phyloP scores from a whole-genome alignment of 2,797 vertebrate species.

The Myiotriccus ornatus region DNA sequence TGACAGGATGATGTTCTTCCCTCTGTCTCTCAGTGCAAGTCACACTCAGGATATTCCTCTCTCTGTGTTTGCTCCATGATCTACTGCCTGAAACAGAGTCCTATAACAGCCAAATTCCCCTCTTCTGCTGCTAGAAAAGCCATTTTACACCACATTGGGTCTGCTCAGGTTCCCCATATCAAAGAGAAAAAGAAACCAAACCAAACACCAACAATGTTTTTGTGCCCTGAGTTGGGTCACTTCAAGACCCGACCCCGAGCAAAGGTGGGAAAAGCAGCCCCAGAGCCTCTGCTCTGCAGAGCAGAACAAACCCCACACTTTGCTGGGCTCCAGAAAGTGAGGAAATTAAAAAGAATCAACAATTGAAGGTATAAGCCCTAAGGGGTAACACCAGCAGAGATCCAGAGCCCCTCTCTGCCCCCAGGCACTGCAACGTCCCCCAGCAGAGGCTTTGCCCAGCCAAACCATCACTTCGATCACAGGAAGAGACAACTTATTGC shows the following conservation, averaged over 20 bases:
- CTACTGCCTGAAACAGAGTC: not conserved
- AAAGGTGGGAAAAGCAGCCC: not conserved
- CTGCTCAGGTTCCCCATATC: not conserved
- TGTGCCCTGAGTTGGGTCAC: accelerated
- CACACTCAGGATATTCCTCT: not conserved
- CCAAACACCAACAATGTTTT: accelerated
- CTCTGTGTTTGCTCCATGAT: accelerated
- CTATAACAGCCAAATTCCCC: not conserved
- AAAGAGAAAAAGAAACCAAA: too few species aligned
- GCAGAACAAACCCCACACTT: accelerated
- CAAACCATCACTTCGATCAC: accelerated
- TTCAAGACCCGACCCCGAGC: not conserved
- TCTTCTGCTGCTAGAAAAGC: not conserved
- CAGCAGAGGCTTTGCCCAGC: accelerated
- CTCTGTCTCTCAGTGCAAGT: not conserved
- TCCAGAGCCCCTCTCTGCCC: accelerated
- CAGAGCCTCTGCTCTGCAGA: not conserved
- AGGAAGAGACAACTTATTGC: accelerated
- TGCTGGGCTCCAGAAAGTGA: accelerated
- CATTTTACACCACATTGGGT: not conserved
- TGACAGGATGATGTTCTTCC: not conserved
- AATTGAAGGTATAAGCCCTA: accelerated
- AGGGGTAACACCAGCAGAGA: accelerated
- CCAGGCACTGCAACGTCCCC: accelerated
- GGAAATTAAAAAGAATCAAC: accelerated